Evolutionary conservation across 2,888 invertebrate genomes (phyloP).

Genomic region (Aleiodes testaceus): DNA sequence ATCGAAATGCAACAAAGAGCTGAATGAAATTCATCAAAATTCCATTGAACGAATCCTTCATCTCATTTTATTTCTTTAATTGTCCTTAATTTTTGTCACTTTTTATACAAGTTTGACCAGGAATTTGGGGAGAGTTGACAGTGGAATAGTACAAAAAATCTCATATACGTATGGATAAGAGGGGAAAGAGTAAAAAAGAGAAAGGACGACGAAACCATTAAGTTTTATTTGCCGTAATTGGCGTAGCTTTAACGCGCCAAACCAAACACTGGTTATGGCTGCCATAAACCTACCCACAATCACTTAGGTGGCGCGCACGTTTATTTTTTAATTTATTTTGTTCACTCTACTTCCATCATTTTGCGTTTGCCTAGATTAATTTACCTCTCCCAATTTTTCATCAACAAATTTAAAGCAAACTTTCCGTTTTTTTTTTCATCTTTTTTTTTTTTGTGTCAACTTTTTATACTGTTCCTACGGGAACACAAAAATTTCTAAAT

Average conservation of each 20-base stretch:
- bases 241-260: slow-evolving; percentile 67
- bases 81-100: no score
- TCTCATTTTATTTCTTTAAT: no score
- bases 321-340: slow-evolving; percentile 56
- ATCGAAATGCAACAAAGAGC: background rate
- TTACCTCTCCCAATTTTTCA: background rate
- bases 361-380: slow-evolving; percentile 24
- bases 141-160: background rate
- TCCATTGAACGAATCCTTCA: no score
- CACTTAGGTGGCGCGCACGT: slow-evolving; percentile 63
- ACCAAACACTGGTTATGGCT: slow-evolving; percentile 70
- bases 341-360: slow-evolving; percentile 18
- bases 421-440: background rate
- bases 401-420: background rate
- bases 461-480: no score
- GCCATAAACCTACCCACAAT: slow-evolving; percentile 71
- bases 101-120: no score
- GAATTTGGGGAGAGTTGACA: background rate
- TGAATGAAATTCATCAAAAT: no score
- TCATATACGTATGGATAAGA: background rate
- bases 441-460: background rate
- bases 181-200: slow-evolving; percentile 33
- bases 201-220: slow-evolving; percentile 57
- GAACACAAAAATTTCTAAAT: background rate
- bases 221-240: slow-evolving; percentile 70